Base-by-base conservation (phyloP, 2,113 vertebrate genomes). In the Nesoenas mayeri region DNA sequence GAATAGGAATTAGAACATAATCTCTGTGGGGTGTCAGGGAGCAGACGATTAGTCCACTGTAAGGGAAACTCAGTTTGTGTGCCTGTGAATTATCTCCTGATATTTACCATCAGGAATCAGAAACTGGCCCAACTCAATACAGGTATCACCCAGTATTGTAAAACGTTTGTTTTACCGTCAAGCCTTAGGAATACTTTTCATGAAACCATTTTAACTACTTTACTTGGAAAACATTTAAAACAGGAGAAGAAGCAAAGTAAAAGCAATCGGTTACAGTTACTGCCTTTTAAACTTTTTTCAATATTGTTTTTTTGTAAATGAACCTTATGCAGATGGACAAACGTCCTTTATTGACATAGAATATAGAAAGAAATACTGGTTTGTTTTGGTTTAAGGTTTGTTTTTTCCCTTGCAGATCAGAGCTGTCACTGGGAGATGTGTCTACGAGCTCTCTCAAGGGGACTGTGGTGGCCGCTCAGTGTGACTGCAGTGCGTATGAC, bases 391-490 rank as follows among this genome's bases (percentile, higher is more conserved):
- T 29, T 17, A 2, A 10, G 72, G 0, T 61, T 72, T 73, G 22
- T 38, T 74, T 54, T 66, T 50, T 77, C 40, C 50, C 48, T 29
- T 36, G 34, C 12, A 98, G 97, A 3, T 82, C 92, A 11, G 95
- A 97, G 48, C 26, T 48, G 12, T 60, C 78, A 2, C 32, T 96
- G 72, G 98, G 97, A 96, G 65, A 91, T 36, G 15, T 78, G 10
- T 58, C 74, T 78, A 58, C 50, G 2, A 58, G 53, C 40, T 82
- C 88, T 1, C 75, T 93, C 18, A 86, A 29, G 92, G 95, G 58
- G 8, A 50, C 60, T 20, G 93, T 91, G 71, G 19, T 44, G 48
- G 26, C 22, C 36, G 79, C 94, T n/a, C 70, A 75, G 21, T 98
- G 98, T 40, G 89, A 67, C 48, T 87, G 97, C 32, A 85, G 97